A percentile compares a stretch with the other conserved stretches of the same genome.
phyloP scores from a whole-genome alignment of 2,113 vertebrate genomes.

The Cyrtonyx montezumae region DNA sequence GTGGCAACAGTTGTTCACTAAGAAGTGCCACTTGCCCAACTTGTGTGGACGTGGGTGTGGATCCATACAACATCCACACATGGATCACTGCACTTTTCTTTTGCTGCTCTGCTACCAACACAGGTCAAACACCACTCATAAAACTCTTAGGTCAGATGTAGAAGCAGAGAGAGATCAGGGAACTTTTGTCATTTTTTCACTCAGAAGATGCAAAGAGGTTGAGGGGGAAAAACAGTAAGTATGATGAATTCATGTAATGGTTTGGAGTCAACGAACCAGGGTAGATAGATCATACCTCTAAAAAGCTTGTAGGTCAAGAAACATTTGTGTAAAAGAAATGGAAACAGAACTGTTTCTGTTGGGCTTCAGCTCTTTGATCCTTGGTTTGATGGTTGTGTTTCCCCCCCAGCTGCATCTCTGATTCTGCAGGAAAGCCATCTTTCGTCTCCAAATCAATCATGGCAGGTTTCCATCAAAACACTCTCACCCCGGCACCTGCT shows the following conservation, averaged over 20 bases:
- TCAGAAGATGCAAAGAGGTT: not conserved
- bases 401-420: not conserved
- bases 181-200: not conserved
- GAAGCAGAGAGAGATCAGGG: not conserved
- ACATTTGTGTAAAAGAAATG: not conserved
- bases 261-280: not conserved
- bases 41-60: not conserved
- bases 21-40: not conserved
- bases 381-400: not conserved
- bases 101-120: not conserved
- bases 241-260: not conserved
- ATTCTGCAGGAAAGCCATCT: not conserved
- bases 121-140: not conserved
- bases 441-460: not conserved
- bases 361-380: not conserved
- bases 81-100: rapidly evolving
- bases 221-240: not conserved
- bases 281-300: not conserved
- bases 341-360: not conserved
- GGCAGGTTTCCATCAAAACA: not conserved
- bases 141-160: not conserved
- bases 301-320: not conserved
- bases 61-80: not conserved
- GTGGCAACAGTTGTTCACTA: not conserved
- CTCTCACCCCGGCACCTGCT: not conserved